Conservation (phyloP, 2,888 invertebrate species). For the Brassicogethes aeneus region DNA sequence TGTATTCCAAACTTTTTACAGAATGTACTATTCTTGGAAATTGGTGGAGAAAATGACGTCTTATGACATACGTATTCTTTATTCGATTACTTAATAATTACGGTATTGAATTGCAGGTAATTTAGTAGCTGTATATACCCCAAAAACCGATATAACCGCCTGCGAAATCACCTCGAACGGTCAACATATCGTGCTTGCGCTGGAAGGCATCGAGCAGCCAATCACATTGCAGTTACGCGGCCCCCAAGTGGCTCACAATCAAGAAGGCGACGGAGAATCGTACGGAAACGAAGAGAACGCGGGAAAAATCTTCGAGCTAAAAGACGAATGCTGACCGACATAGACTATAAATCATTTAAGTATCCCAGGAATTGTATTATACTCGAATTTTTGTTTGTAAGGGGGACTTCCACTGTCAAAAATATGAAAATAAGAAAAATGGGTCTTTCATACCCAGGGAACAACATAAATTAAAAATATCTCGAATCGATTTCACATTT, state of each 20-base stretch:
- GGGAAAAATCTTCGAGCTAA: conserved; percentile 50
- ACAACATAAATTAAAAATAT: no score
- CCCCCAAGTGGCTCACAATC: conserved; percentile 25
- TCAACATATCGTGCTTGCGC: conserved; percentile 56
- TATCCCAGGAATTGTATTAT: conserved; percentile 16
- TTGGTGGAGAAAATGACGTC: no score
- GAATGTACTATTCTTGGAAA: no score
- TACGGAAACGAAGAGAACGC: conserved; percentile 50
- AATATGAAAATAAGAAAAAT: no score
- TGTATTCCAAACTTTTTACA: no score
- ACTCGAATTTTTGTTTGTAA: background rate
- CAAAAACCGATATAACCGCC: conserved; percentile 62
- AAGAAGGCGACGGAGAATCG: conserved; percentile 25
- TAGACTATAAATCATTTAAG: conserved; percentile 14
- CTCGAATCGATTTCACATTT: no score
- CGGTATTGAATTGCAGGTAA: conserved; percentile 55
- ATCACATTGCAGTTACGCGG: conserved; percentile 54
- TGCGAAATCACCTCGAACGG: conserved; percentile 72
- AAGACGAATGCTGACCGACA: conserved; percentile 39
- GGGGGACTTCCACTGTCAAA: no score
- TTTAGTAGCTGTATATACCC: conserved; percentile 70
- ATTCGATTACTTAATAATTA: no score
- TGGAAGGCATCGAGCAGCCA: conserved; percentile 56
- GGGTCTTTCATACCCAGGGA: no score
- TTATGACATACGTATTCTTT: no score